Base-by-base conservation (phyloP, 2,797 vertebrate species). In the Ctenopoma kingsleyae region DNA sequence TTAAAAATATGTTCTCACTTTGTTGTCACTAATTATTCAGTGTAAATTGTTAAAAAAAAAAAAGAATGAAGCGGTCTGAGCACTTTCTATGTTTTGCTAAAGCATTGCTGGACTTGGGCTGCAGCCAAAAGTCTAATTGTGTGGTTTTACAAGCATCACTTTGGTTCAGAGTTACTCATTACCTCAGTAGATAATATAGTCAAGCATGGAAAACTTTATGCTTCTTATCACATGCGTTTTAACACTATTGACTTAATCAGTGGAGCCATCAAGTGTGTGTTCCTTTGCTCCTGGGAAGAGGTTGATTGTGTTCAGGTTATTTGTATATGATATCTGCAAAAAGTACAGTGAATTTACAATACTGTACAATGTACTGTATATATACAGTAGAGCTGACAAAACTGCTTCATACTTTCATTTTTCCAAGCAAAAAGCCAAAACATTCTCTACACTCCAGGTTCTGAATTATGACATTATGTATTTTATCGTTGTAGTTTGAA, bases 141-240 rank as follows among this genome's bases (percentile, higher is more conserved):
- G 55, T 61, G 47, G 50, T 85, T 88, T 86, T 80, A 71, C 43
- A 54, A 66, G 72, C 74, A 75, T 81, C 47, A 77, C 74, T 80
- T 71, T 65, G n/a, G 72, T 66, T 53, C 51, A 13, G 15, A 77
- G 76, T 87, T 84, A 89, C 72, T 84, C 79, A 83, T 90, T 84
- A 91, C 58, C 64, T 44, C 53, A 44, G 59, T 72, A 82, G 35
- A 86, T 83, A 76, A 84, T 67, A 76, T 46, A 71, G 19, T 47
- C 44, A 54, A 69, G 73, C 49, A 15, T 58, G 79, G 76, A 80
- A 71, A 30, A 43, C 55, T 54, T 85, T 57, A 71, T 50, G 38
- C 43, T 27, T 69, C 35, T 67, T 30, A 64, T 77, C 69, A 32
- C n/a, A 15, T 35, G 59, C 35, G 69, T 63, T 65, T 56, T 43